phyloP scores from a whole-genome alignment of 2,113 vertebrate genomes.

The Anser brachyrhynchus region DNA sequence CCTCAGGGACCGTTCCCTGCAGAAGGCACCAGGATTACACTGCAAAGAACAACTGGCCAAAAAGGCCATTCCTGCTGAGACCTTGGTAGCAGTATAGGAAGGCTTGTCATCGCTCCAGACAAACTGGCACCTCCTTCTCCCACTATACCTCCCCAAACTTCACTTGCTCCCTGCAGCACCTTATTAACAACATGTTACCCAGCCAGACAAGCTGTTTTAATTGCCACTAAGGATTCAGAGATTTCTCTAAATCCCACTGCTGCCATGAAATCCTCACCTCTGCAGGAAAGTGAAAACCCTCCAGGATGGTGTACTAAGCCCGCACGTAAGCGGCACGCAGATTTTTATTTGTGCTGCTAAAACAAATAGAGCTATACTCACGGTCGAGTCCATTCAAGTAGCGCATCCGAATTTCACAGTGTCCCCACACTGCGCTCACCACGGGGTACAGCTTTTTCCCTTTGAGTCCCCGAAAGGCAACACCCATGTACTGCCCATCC shows the following conservation, averaged over 20 bases:
- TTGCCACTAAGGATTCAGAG: accelerated
- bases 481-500: conserved; percentile 96
- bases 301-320: no score
- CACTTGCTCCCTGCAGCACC: not conserved
- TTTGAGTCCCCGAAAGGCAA: conserved; percentile 95
- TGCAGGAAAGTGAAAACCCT: accelerated
- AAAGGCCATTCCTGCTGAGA: not conserved
- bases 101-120: not conserved
- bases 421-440: conserved; percentile 98
- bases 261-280: not conserved
- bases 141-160: not conserved
- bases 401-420: conserved; percentile 98
- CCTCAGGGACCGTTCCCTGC: not conserved
- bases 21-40: not conserved
- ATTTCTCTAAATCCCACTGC: not conserved
- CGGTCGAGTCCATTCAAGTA: conserved; percentile 99
- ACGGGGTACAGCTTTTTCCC: conserved; percentile 96
- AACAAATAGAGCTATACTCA: conserved; percentile 80
- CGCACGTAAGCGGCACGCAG: not conserved
- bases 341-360: not conserved
- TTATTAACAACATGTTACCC: accelerated
- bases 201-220: accelerated
- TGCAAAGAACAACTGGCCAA: not conserved
- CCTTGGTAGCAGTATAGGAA: accelerated
- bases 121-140: not conserved